Conservation (phyloP, 2,888 invertebrate species). For the Spatulosminthurus flaviceps region DNA sequence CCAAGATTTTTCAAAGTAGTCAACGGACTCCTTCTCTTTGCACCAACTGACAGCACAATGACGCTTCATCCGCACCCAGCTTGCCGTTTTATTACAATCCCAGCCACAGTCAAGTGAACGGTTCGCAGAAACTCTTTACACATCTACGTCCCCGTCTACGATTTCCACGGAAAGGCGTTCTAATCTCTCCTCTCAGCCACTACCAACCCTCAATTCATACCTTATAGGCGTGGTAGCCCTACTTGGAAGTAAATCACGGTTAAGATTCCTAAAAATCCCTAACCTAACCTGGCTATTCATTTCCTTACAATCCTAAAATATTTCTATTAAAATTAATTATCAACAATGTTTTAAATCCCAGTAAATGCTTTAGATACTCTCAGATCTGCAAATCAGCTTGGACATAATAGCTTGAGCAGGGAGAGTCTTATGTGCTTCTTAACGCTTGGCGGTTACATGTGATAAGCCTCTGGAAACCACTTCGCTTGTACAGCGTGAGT, state of each 20-base stretch:
- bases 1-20: not conserved
- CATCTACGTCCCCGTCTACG: not conserved
- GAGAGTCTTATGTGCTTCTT: too few species aligned
- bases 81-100: constrained; percentile 3
- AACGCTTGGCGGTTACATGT: not conserved
- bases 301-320: not conserved
- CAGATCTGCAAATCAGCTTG: too few species aligned
- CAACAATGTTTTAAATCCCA: too few species aligned
- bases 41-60: constrained; percentile 18
- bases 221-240: not conserved
- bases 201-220: not conserved
- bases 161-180: not conserved
- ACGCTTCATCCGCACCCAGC: constrained; percentile 6
- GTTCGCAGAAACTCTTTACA: not conserved
- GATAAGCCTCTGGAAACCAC: not conserved
- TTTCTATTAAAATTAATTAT: not conserved
- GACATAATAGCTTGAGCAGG: too few species aligned
- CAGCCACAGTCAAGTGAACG: not conserved
- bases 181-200: not conserved
- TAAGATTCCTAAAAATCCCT: not conserved
- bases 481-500: not conserved
- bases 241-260: not conserved
- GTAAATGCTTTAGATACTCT: too few species aligned
- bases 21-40: not conserved
- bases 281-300: not conserved